Evolutionary conservation across 2,113 vertebrate species (phyloP), one percentile per base, ranked within the genome.

Genomic region (Saguinus midas): DNA sequence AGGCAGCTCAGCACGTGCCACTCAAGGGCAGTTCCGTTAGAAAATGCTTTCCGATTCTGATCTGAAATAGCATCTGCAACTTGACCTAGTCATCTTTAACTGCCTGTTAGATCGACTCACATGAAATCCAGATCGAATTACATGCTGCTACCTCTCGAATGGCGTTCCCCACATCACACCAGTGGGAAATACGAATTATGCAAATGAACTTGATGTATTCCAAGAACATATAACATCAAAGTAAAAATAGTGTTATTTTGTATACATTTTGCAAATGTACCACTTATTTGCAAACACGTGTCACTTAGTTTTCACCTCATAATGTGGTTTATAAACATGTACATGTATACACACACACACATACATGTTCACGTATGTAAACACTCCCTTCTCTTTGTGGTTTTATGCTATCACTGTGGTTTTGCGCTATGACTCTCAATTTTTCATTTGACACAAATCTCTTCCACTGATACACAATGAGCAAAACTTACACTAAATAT

Each of bases 161-260:
- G 52, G 43, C 61, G 81, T 95, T 58, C 14, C 17, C 3, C n/a
- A 55, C n/a, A 52, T 48, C 14, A 78, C 2, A 73, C 18, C 61
- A 90, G 23, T 66, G 52, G 21, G 10, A 86, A 93, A 87, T 61
- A 70, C 5, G 58, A 93, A 91, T 81, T 84, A 76, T 64, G n/a
- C 9, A 91, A 91, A 70, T 76, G 2, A 95, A 86, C 85, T 81
- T 85, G 92, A 66, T 66, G 75, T 58, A 94, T 40, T 78, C 35
- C 76, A 37, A 68, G 57, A 87, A 64, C 13, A 73, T 0, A 20
- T 70, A 52, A 81, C 32, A 55, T 61, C 70, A 82, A 79, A 83
- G 18, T 21, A 88, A 84, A 78, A 10, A 70, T 25, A 70, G 40
- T 89, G 29, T 76, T 95, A 50, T 12, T 73, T 83, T 50, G 48